These are phyloP conservation scores for Carduelis carduelis DNA, from an alignment of 2,797 vertebrate species.

Conservation along the genomic window DNA sequence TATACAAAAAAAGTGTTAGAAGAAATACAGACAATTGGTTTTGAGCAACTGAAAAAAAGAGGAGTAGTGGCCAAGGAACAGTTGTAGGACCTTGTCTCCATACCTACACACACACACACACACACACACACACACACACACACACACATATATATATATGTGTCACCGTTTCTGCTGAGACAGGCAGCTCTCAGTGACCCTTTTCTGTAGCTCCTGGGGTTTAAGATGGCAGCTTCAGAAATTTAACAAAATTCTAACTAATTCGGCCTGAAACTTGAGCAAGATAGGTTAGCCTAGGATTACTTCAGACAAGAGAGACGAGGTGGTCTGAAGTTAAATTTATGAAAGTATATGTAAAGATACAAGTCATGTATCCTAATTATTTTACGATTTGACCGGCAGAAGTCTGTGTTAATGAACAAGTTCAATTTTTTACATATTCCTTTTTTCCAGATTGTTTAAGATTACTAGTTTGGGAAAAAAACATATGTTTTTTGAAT, in stretches of 20 bases:
- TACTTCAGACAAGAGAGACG: not conserved
- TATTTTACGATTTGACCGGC: not conserved
- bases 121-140: not conserved
- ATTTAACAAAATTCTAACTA: not conserved
- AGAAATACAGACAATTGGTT: not conserved
- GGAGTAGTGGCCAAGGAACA: not conserved
- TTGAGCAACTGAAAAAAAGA: not conserved
- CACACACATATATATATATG: no score
- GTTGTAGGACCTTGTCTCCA: not conserved
- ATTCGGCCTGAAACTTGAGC: not conserved
- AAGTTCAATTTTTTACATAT: accelerated
- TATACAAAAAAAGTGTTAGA: not conserved
- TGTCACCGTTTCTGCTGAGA: not conserved
- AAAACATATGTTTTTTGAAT: not conserved
- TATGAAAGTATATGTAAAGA: not conserved
- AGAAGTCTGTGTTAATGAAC: not conserved
- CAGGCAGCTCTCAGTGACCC: not conserved
- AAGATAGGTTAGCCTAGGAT: not conserved
- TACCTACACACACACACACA: not conserved
- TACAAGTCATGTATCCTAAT: not conserved
- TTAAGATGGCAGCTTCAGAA: not conserved
- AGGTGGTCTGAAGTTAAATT: not conserved
- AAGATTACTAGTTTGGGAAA: not conserved
- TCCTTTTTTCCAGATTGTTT: not conserved
- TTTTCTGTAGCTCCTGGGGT: not conserved